Evolutionary conservation across 37 sponge, comb jelly and placozoan genomes (phyloP).

Genomic region (Geodia barretti): DNA sequence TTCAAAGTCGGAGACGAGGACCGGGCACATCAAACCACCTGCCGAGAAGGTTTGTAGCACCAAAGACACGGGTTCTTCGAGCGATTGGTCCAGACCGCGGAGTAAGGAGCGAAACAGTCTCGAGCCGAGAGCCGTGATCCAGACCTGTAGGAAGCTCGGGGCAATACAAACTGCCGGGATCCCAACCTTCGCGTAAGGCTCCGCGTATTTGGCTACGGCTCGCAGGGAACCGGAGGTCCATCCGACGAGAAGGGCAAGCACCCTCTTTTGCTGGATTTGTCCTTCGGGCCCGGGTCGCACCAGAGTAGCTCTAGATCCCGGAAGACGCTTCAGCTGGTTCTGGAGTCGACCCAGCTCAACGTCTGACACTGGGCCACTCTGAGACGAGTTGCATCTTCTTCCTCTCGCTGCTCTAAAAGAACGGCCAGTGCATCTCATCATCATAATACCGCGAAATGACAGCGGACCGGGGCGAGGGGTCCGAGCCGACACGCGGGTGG

Average conservation of each 20-base stretch:
- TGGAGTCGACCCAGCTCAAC: background rate
- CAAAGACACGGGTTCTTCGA: background rate
- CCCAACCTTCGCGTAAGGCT: slow-evolving; percentile 38
- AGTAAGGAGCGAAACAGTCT: background rate
- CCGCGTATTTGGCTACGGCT: slow-evolving; percentile 37
- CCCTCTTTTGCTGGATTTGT: background rate
- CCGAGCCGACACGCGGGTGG: too few species aligned
- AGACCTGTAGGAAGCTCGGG: slow-evolving; percentile 18
- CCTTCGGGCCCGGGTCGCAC: background rate
- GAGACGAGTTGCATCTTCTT: too few species aligned
- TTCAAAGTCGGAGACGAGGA: background rate
- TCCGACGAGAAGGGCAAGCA: slow-evolving; percentile 40
- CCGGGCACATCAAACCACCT: slow-evolving; percentile 8
- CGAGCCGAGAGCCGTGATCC: slow-evolving; percentile 21
- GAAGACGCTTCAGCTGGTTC: background rate
- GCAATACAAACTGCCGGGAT: slow-evolving; percentile 44
- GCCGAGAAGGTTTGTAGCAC: slow-evolving; percentile 57
- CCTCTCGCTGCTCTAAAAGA: too few species aligned
- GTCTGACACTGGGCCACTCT: background rate
- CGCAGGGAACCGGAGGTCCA: slow-evolving; percentile 49
- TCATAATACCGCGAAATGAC: too few species aligned
- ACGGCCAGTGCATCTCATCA: too few species aligned
- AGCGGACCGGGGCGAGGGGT: too few species aligned
- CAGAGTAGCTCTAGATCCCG: background rate
- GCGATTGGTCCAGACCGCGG: background rate